Base-by-base conservation (phyloP, 2,888 invertebrate genomes). In the Epinotia brunnichana region DNA sequence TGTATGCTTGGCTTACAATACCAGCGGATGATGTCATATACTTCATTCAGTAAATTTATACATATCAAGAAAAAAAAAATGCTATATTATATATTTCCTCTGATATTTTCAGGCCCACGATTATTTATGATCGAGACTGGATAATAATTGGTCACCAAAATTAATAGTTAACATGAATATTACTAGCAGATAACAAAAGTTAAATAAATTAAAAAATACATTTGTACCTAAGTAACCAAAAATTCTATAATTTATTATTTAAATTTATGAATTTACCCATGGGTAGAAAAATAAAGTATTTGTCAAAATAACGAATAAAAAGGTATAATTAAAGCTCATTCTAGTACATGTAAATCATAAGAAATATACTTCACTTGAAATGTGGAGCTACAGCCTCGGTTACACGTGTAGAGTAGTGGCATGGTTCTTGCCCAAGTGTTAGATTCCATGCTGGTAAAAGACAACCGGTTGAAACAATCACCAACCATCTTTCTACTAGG, bases 301-400 rank as follows among this genome's bases (percentile, higher is more conserved):
- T 9, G n/a, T 15, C 13, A 41, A 53, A 69, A 54, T 24, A 54
- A 17, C 17, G 21, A 69, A 39, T 29, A 68, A 59, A n/a, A 53
- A 64, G 39, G 39, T 71, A 64, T 39, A 60, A 71, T 67, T 71
- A 71, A 71, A 71, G 71, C 71, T 71, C n/a, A 15, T 54, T 35
- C 15, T 54, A n/a, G 19, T 66, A 66, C 67, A 71, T 19, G 61
- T 15, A 61, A 68, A 62, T 70, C 24, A 70, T 54, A 67, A 72
- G 11, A 44, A 56, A 61, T 35, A 19, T 10, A 21, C 13, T 59
- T 35, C 17, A 59, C 35, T 59, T 2, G 19, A 48, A 48, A 21
- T 21, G 39, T 19, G 19, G 13, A 13, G 5, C 39, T 11, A 19
- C 13, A 48, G 48, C n/a, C 48, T 48, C 48, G 5, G n/a, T 7